Base-by-base conservation (phyloP, 2,113 vertebrate genomes). In the Symphodus melops region DNA sequence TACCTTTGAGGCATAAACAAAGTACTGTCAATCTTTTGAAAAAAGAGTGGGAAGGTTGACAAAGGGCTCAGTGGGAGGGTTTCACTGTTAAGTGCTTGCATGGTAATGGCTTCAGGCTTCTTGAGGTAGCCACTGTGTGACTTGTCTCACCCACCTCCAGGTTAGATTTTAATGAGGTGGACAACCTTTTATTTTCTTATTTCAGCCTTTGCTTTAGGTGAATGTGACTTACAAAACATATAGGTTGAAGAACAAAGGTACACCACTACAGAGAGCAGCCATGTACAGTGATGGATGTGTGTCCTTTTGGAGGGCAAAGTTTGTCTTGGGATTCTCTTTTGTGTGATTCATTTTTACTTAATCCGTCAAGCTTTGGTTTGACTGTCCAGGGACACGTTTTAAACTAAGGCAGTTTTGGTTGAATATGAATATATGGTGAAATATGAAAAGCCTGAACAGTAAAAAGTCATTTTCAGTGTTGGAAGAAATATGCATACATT, bases 101-200 rank as follows among this genome's bases (percentile, higher is more conserved):
- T 61, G 28, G 28, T 85, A 81, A 87, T 87, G 63, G 53, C 56
- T 46, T 69, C 23, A 2, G 59, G 74, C 56, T 62, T 42, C 59
- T 33, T 23, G 48, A 75, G 63, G 66, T 80, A 77, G 77, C 55
- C 19, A 41, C 65, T 14, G 39, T 17, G 39, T 72, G 82, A 86
- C 77, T 72, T 36, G 41, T 68, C 55, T 89, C 76, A 71, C 70
- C 64, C 77, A 57, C 79, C 83, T 83, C 13, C 46, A 75, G 79
- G 81, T 65, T 41, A 68, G 70, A 23, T 84, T 90, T 88, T 86
- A 92, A 91, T 81, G 83, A 88, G 71, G 41, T 64, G 2, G 55
- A 72, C 72, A 56, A 20, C 17, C 23, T 23, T 20, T 56, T 64
- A n/a, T 77, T 64, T 77, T 76, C 10, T 81, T 61, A 59, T 58